These are phyloP conservation scores for Zaprionus ornatus DNA, from an alignment of 1,140 invertebrate genomes.

Conservation along the genomic window DNA sequence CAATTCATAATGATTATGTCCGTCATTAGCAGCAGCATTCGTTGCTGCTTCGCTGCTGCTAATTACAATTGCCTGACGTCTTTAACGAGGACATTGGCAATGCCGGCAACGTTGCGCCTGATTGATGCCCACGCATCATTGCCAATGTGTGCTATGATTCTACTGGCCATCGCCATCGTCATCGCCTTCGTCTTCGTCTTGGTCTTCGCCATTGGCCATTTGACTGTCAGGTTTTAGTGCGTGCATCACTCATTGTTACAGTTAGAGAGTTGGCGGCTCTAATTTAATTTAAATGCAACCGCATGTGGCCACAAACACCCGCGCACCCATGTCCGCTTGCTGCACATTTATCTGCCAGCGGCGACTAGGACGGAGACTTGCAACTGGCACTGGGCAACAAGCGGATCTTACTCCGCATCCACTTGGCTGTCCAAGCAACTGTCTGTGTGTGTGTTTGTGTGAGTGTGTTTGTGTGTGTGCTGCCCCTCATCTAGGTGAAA, in stretches of 20 bases:
- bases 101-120: constrained; percentile 32
- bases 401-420: constrained; percentile 62
- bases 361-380: constrained; percentile 21
- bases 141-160: constrained; percentile 29
- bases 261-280: constrained; percentile 77
- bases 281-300: constrained; percentile 81
- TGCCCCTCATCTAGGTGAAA: constrained; percentile 56
- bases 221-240: constrained; percentile 72
- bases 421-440: constrained; percentile 45
- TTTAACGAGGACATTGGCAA: constrained; percentile 54
- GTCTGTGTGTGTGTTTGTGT: constrained; percentile 43
- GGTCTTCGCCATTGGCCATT: constrained; percentile 36
- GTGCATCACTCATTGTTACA: constrained; percentile 81
- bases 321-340: constrained; percentile 37
- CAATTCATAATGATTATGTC: constrained; percentile 69
- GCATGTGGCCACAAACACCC: constrained; percentile 51
- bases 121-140: constrained; percentile 68
- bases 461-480: constrained; percentile 11
- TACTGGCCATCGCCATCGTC: constrained; percentile 7
- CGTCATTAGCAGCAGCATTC: constrained; percentile 39
- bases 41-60: constrained; percentile 35
- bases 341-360: constrained; percentile 65
- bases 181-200: background rate
- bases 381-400: constrained; percentile 36
- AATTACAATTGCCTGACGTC: constrained; percentile 59